Conservation (phyloP, 2,888 invertebrate genomes). For the Zygothrica quintamaculata region DNA sequence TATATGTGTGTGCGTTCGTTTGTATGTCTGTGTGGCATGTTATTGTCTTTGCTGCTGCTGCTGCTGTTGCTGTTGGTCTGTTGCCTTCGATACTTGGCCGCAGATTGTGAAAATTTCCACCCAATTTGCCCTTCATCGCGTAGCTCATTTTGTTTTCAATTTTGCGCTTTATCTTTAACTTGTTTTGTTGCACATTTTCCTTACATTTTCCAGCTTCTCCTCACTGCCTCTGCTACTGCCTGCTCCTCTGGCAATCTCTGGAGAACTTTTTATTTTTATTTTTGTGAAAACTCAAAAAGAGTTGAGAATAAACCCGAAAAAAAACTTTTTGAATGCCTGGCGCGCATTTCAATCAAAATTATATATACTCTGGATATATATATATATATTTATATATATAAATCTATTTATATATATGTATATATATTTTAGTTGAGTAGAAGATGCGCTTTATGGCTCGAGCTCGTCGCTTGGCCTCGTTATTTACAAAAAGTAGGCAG, state of each 20-base stretch:
- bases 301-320: conserved; percentile 8
- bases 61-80: too few relatives aligned
- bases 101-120: conserved; percentile 41
- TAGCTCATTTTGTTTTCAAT: conserved; percentile 46
- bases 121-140: conserved; percentile 40
- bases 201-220: neutral
- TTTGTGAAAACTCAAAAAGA: conserved; percentile 13
- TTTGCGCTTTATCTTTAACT: conserved; percentile 22
- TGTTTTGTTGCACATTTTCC: conserved; percentile 15
- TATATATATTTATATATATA: conserved; percentile 13
- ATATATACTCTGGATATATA: conserved; percentile 25
- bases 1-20: neutral
- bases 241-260: conserved; percentile 27
- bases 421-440: conserved; percentile 13
- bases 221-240: neutral
- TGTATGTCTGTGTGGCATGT: neutral
- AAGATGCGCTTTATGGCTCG: conserved; percentile 21
- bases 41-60: conserved; percentile 2
- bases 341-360: conserved; percentile 60
- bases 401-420: conserved; percentile 13
- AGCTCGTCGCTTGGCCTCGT: conserved; percentile 43
- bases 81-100: conserved; percentile 17
- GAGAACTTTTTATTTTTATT: conserved; percentile 57
- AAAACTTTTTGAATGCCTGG: conserved; percentile 45
- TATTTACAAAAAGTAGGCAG: conserved; percentile 22